Evolutionary conservation across 1,140 invertebrate species (phyloP).

Genomic region (Leptinotarsa lineolata): DNA sequence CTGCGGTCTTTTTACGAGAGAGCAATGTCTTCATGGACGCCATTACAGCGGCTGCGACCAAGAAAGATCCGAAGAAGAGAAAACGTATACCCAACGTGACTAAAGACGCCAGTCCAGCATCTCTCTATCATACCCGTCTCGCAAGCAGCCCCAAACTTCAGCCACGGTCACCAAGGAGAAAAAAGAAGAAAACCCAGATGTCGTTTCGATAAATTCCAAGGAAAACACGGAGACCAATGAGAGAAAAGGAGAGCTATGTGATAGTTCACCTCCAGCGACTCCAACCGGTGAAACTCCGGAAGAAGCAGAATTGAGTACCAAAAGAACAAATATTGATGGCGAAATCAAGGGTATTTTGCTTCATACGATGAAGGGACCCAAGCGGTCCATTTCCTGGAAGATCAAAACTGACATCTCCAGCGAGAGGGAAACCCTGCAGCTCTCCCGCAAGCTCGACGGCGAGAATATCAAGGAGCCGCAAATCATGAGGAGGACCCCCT

Average conservation of each 20-base stretch:
- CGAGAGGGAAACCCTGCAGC: constrained; percentile 78
- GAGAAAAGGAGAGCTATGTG: constrained; percentile 10
- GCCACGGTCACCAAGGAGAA: constrained; percentile 42
- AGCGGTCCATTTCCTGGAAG: constrained; percentile 86
- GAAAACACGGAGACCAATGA: constrained; percentile 56
- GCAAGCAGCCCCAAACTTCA: constrained; percentile 53
- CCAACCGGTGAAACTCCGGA: constrained; percentile 36
- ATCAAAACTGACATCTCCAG: constrained; percentile 84
- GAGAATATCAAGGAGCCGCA: constrained; percentile 81
- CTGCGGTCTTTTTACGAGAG: constrained; percentile 79
- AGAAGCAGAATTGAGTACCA: constrained; percentile 21
- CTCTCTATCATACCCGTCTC: constrained; percentile 51
- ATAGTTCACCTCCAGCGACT: constrained; percentile 8
- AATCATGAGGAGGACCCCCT: constrained; percentile 71
- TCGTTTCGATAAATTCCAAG: too few relatives aligned
- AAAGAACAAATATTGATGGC: constrained; percentile 21
- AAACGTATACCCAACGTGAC: constrained; percentile 70
- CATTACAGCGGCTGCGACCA: constrained; percentile 71
- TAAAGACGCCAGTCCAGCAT: constrained; percentile 61
- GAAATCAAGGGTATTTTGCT: constrained; percentile 48
- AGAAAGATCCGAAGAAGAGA: constrained; percentile 75
- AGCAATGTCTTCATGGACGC: constrained; percentile 92
- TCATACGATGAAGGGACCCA: constrained; percentile 66
- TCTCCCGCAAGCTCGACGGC: constrained; percentile 73
- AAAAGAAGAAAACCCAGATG: too few relatives aligned